Percentiles rank a stretch among this genome's conserved stretches.
These are phyloP conservation scores for Limnephilus auricula DNA, from an alignment of 2,888 invertebrate genomes.

Conservation along the genomic window DNA sequence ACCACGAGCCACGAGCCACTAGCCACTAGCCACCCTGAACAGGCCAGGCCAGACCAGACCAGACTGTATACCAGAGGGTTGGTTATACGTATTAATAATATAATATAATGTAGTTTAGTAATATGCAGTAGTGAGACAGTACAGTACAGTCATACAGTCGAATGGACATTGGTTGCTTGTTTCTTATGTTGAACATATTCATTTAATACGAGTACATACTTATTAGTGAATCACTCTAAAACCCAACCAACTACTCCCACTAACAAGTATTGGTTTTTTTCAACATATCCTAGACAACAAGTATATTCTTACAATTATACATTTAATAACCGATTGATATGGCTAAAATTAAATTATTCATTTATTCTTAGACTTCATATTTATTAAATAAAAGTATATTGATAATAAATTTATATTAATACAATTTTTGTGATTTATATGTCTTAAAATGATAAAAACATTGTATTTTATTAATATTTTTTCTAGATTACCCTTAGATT, in stretches of 20 bases:
- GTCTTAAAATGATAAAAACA: constrained; percentile 78
- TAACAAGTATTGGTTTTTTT: constrained; percentile 23
- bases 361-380: constrained; percentile 72
- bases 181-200: too few relatives aligned
- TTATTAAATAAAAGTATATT: constrained; percentile 67
- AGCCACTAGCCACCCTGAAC: too few relatives aligned
- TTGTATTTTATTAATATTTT: constrained; percentile 68
- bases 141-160: neutral
- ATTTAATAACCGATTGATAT: constrained; percentile 74
- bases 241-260: constrained; percentile 25
- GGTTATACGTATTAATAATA: neutral
- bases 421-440: constrained; percentile 66
- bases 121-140: neutral
- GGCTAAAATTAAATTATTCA: constrained; percentile 80
- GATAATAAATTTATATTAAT: constrained; percentile 67
- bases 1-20: too few relatives aligned
- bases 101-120: neutral
- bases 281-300: constrained; percentile 67
- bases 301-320: constrained; percentile 74
- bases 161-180: neutral
- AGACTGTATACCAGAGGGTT: too few relatives aligned
- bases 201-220: neutral
- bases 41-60: too few relatives aligned
- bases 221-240: neutral
- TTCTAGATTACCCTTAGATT: constrained; percentile 79